Conservation (phyloP, 92 coral and sea anemone genomes). For the Phenganax stokvisi region DNA sequence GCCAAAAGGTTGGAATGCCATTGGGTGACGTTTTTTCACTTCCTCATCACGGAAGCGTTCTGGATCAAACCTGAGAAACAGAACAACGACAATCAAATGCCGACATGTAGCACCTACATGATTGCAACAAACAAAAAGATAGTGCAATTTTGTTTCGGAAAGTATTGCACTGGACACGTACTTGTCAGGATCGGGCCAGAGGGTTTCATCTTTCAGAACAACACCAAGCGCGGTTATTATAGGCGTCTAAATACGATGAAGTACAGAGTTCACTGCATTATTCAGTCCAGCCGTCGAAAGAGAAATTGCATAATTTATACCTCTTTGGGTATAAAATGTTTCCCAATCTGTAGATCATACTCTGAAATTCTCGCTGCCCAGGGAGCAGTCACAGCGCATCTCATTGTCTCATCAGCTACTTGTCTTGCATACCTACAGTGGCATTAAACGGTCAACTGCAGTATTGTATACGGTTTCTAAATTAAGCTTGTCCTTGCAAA, state of each 20-base stretch:
- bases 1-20: constrained; percentile 89
- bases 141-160: too few relatives aligned
- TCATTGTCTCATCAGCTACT: constrained; percentile 83
- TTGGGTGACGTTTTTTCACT: constrained; percentile 68
- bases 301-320: constrained; percentile 28
- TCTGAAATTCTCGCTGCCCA: constrained; percentile 82
- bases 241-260: constrained; percentile 56
- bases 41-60: constrained; percentile 82
- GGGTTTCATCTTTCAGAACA: constrained; percentile 70
- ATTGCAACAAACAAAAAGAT: background rate
- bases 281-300: background rate
- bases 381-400: constrained; percentile 70
- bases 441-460: background rate
- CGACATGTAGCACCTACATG: background rate
- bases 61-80: constrained; percentile 72
- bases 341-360: constrained; percentile 84
- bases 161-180: constrained; percentile 18
- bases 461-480: too few relatives aligned
- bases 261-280: background rate
- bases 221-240: constrained; percentile 79
- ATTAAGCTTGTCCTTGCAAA: too few relatives aligned
- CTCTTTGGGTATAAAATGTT: constrained; percentile 75
- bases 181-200: constrained; percentile 87
- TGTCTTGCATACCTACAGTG: constrained; percentile 72
- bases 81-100: background rate